phyloP scores from a whole-genome alignment of 2,113 vertebrate genomes.

The Lipotes vexillifer region DNA sequence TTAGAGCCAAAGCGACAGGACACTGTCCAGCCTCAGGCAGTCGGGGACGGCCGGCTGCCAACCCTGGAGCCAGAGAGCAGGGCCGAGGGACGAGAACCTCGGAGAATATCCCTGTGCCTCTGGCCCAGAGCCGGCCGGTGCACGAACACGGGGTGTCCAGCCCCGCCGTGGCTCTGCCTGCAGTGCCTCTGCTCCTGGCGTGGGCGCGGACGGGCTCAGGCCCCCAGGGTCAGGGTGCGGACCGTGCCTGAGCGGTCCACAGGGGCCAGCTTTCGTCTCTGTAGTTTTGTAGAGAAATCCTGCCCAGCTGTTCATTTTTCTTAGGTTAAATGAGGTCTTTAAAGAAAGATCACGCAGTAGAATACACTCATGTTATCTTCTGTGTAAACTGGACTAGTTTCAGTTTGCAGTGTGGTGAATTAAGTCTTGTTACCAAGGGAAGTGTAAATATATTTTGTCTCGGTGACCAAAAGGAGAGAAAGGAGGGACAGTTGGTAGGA shows the following conservation, averaged over 20 bases:
- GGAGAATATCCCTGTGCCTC: neutral
- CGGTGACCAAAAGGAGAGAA: neutral
- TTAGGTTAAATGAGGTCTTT: neutral
- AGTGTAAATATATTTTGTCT: neutral
- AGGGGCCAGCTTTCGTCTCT: neutral
- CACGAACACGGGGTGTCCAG: fast-evolving
- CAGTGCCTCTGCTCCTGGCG: fast-evolving
- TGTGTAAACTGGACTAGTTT: neutral
- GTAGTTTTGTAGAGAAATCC: neutral
- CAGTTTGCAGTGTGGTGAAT: fast-evolving
- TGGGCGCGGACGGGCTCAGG: neutral
- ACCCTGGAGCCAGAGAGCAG: neutral
- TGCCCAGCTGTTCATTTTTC: neutral
- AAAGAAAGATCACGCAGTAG: too few species aligned
- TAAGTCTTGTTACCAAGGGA: neutral
- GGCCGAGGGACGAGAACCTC: neutral
- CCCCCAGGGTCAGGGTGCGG: neutral
- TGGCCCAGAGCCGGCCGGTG: fast-evolving
- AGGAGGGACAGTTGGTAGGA: neutral
- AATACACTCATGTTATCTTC: fast-evolving
- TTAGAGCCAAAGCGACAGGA: neutral
- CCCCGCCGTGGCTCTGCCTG: neutral
- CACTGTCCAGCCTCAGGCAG: fast-evolving
- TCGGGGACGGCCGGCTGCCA: neutral
- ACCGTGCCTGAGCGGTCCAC: fast-evolving